A percentile compares a stretch with the other conserved stretches of the same genome.
Conservation (phyloP, 2,888 invertebrate species). For the Myopa testacea region DNA sequence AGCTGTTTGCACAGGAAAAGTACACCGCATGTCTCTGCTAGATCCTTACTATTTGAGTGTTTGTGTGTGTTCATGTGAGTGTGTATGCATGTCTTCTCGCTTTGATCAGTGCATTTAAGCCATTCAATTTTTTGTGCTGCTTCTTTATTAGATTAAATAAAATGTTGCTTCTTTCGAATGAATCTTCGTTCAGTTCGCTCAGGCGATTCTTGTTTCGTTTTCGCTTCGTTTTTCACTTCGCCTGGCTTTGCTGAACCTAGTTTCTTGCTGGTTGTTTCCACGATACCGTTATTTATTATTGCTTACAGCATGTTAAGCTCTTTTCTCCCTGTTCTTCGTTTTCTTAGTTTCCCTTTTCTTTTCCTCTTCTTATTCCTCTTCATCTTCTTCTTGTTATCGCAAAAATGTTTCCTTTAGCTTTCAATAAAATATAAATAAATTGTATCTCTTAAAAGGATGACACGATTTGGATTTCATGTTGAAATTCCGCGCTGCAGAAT, state of each 20-base stretch:
- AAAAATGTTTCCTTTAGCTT: slow-evolving; percentile 16
- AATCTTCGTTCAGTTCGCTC: background rate
- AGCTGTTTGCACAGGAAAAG: too few relatives aligned
- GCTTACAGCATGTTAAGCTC: background rate
- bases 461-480: slow-evolving; percentile 18
- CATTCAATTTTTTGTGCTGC: slow-evolving; percentile 18
- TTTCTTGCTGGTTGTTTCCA: background rate
- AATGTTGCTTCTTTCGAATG: slow-evolving; percentile 23
- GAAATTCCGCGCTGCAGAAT: slow-evolving; percentile 1
- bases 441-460: slow-evolving; percentile 6
- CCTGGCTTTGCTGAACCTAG: background rate
- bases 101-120: slow-evolving; percentile 32
- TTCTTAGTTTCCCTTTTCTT: background rate
- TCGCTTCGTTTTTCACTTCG: background rate
- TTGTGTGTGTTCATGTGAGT: slow-evolving; percentile 16
- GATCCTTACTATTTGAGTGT: background rate
- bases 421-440: slow-evolving; percentile 25
- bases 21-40: too few relatives aligned
- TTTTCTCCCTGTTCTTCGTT: background rate
- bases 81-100: slow-evolving; percentile 10
- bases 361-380: background rate
- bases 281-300: background rate
- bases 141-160: slow-evolving; percentile 36
- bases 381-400: slow-evolving; percentile 7
- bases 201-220: background rate